These are phyloP conservation scores for Urosaurus nigricauda DNA, from an alignment of 2,797 vertebrate genomes.

Conservation along the genomic window DNA sequence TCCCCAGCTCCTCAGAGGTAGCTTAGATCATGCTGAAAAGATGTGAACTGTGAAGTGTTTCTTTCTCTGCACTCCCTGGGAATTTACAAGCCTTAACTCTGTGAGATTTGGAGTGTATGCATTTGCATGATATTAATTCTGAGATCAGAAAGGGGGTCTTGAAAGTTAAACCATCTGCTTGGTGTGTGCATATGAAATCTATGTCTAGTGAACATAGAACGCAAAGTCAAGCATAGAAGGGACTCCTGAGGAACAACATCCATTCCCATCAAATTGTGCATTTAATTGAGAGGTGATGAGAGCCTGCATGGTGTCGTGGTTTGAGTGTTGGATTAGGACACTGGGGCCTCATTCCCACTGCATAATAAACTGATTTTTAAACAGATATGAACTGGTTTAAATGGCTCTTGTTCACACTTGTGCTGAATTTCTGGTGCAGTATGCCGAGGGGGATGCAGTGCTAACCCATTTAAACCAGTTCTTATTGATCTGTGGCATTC, in stretches of 20 bases:
- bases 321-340: no score
- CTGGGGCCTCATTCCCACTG: not conserved
- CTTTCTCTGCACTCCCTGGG: not conserved
- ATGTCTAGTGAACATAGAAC: not conserved
- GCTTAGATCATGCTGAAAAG: constrained; percentile 13
- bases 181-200: not conserved
- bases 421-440: no score
- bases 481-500: no score
- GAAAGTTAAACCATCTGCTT: not conserved
- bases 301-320: no score
- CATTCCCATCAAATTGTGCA: no score
- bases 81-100: not conserved
- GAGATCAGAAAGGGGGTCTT: not conserved
- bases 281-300: not conserved
- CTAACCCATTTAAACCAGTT: no score
- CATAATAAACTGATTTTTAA: no score
- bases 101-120: not conserved
- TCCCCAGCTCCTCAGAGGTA: not conserved
- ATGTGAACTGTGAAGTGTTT: constrained; percentile 1
- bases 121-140: not conserved
- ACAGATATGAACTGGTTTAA: no score
- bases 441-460: no score
- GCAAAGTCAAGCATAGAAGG: not conserved
- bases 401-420: no score
- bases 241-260: not conserved